Conservation (phyloP, 2,888 invertebrate genomes). For the Nymphalis polychloros region DNA sequence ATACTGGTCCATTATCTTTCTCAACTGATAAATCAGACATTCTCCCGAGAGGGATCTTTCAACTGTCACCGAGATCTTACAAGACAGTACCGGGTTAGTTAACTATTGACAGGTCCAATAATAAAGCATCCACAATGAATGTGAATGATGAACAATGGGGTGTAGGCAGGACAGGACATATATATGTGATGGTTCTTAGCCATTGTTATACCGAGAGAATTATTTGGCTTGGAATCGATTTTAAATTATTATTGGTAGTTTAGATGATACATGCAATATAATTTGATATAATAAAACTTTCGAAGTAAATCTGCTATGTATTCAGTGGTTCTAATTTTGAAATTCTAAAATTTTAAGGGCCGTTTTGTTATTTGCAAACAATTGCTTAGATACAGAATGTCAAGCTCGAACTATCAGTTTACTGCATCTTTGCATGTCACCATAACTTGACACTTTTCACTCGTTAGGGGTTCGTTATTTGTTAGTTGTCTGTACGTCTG, state of each 20-base stretch:
- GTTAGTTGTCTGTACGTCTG: slow-evolving; percentile 68
- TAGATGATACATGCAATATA: background rate
- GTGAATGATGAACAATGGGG: slow-evolving; percentile 62
- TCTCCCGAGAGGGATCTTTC: slow-evolving; percentile 37
- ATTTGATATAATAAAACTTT: background rate
- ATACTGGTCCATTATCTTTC: slow-evolving; percentile 33
- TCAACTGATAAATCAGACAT: slow-evolving; percentile 41
- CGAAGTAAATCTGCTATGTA: background rate
- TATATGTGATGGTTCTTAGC: slow-evolving; percentile 19
- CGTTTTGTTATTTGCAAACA: slow-evolving; percentile 6
- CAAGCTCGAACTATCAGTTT: slow-evolving; percentile 33
- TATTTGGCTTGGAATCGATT: slow-evolving; percentile 14
- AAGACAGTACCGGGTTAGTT: slow-evolving; percentile 47
- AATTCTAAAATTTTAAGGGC: background rate
- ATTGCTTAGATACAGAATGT: slow-evolving; percentile 24
- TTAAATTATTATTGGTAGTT: slow-evolving; percentile 16
- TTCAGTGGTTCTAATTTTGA: background rate
- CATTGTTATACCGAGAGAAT: slow-evolving; percentile 22
- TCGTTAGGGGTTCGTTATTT: slow-evolving; percentile 78
- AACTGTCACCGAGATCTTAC: slow-evolving; percentile 41
- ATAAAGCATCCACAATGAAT: slow-evolving; percentile 60
- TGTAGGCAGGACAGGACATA: slow-evolving; percentile 21
- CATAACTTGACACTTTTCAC: slow-evolving; percentile 68
- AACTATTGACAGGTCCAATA: slow-evolving; percentile 54
- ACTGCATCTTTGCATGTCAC: slow-evolving; percentile 43